Conservation (phyloP, 2,113 vertebrate species). For the Pungitius pungitius region DNA sequence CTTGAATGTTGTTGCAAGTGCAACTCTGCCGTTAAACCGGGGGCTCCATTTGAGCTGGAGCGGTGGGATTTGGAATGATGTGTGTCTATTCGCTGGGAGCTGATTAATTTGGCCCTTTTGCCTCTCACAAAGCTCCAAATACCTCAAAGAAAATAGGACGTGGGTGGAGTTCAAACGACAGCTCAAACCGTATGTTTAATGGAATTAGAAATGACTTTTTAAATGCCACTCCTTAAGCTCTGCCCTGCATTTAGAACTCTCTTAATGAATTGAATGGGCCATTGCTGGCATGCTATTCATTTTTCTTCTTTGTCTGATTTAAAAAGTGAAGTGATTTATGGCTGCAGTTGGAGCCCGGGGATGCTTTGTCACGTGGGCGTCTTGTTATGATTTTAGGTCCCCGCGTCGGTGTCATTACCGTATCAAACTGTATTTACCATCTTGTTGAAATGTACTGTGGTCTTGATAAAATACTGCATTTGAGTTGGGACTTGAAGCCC, state of each 20-base stretch:
- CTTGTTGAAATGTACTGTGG: conserved; percentile 11
- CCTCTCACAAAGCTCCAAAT: conserved; percentile 73
- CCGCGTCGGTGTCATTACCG: conserved; percentile 31
- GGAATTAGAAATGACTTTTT: conserved; percentile 80
- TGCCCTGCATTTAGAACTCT: conserved; percentile 67
- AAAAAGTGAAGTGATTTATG: conserved; percentile 60
- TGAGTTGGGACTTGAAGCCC: conserved; percentile 32
- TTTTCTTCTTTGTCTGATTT: conserved; percentile 59
- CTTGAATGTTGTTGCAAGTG: conserved; percentile 63
- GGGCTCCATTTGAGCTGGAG: conserved; percentile 72
- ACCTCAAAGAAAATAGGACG: conserved; percentile 69
- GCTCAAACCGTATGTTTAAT: conserved; percentile 76
- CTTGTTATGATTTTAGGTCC: conserved; percentile 34
- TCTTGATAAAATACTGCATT: conserved; percentile 29
- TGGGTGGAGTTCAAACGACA: conserved; percentile 71
- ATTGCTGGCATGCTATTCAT: conserved; percentile 57
- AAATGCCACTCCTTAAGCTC: conserved; percentile 67
- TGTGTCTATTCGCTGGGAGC: conserved; percentile 70
- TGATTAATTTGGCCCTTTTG: conserved; percentile 77
- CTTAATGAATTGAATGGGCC: conserved; percentile 79
- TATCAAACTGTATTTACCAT: conserved; percentile 24
- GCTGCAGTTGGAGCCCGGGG: conserved; percentile 45
- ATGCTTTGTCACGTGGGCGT: conserved; percentile 58
- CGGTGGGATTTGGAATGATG: conserved; percentile 60
- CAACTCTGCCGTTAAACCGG: conserved; percentile 61